Evolutionary conservation across 2,113 vertebrate species (phyloP).

Genomic region (Seriola dumerili): DNA sequence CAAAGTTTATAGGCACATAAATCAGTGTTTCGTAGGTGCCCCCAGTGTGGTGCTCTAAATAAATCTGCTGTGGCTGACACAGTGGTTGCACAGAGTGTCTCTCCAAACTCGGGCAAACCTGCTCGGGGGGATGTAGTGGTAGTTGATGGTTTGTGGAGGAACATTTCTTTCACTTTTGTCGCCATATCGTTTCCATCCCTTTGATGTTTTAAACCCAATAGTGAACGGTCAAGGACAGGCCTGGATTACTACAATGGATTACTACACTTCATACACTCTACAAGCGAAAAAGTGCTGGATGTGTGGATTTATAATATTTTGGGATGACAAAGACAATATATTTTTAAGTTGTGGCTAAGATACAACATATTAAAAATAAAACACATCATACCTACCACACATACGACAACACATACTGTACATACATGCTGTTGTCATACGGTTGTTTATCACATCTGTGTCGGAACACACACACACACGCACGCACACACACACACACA

Average conservation of each 20-base stretch:
- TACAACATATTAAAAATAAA: not conserved
- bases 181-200: conserved; percentile 72
- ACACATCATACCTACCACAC: not conserved
- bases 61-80: conserved; percentile 69
- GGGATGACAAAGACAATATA: conserved; percentile 21
- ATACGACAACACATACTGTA: not conserved
- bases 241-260: conserved; percentile 75
- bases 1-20: conserved; percentile 72
- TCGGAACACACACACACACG: not conserved
- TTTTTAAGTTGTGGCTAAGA: conserved; percentile 4
- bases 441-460: conserved; percentile 40
- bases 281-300: conserved; percentile 32
- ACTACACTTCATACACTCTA: conserved; percentile 54
- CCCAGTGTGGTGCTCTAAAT: conserved; percentile 66
- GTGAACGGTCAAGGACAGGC: conserved; percentile 69
- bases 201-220: conserved; percentile 79
- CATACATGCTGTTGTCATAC: conserved; percentile 6
- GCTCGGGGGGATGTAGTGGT: conserved; percentile 52
- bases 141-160: conserved; percentile 62
- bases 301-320: conserved; percentile 45
- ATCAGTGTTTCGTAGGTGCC: conserved; percentile 73
- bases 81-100: conserved; percentile 52
- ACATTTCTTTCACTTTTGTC: conserved; percentile 73
- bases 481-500: not conserved
- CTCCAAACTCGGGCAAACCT: conserved; percentile 56